Base-by-base conservation (phyloP, 2,888 invertebrate genomes). In the Drosophila niveifrons region DNA sequence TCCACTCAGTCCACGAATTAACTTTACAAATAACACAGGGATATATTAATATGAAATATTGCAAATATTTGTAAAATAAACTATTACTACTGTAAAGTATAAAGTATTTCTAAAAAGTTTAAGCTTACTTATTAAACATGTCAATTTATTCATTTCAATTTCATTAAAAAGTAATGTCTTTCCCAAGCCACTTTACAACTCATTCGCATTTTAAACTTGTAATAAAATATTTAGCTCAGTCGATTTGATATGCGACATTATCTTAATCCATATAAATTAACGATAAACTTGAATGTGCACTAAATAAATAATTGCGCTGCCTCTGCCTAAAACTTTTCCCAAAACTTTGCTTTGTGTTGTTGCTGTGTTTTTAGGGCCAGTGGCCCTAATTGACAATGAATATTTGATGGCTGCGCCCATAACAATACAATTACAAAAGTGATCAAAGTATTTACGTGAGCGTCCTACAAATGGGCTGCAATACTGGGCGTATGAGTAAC, bases 371-470 rank as follows among this genome's bases (percentile, higher is more conserved):
- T 52, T 28, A 8, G 39, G 41, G 29, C 50, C 59, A 47, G 15
- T 18, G 58, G 10, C 31, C 51, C 66, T 77, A 82, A 84, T 81
- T 81, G 76, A 50, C 59, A 63, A 84, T 81, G 65, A 84, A 75
- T 81, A 72, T 84, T 84, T 81, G 56, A 82, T 81, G 51, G 65
- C 52, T 48, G 23, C 10, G 41, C 41, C 72, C 81, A 72, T 67
- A 80, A 64, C 68, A 72, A 72, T 78, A 71, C 75, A 70, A 78
- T 71, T 69, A 78, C 61, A 68, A 70, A 50, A 64, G 62, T 65
- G 76, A 69, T 72, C 61, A 59, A 68, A 69, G 74, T 71, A 67
- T 66, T 56, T 77, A 80, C 83, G 81, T 86, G 81, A 83, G 62
- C 8, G 29, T 28, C 52, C 58, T 80, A 51, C 78, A 67, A 78